Conservation (phyloP, 2,888 invertebrate species). For the Sphaerophoria taeniata region DNA sequence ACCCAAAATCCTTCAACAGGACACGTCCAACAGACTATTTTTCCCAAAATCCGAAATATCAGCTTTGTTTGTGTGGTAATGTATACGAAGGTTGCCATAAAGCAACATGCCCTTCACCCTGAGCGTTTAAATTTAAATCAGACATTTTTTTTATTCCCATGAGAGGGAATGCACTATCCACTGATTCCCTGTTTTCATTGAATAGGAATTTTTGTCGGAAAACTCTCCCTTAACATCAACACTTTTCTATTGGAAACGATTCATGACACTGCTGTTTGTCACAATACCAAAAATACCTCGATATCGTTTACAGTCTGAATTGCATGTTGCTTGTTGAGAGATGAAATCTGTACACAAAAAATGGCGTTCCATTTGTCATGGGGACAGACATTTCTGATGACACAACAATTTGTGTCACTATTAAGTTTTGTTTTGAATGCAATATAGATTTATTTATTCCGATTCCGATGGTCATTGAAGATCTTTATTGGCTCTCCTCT, state of each 20-base stretch:
- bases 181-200: neutral
- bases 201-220: neutral
- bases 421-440: too few relatives aligned
- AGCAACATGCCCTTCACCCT: slow-evolving; percentile 13
- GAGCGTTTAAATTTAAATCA: slow-evolving; percentile 19
- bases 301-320: too few relatives aligned
- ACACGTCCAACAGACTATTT: slow-evolving; percentile 5
- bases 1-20: slow-evolving; percentile 23
- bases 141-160: slow-evolving; percentile 25
- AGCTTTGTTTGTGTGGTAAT: too few relatives aligned
- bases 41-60: neutral
- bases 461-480: too few relatives aligned
- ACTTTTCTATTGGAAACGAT: neutral
- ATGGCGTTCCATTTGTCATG: too few relatives aligned
- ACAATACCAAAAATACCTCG: too few relatives aligned
- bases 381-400: too few relatives aligned
- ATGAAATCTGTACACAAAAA: too few relatives aligned
- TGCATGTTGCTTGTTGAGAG: too few relatives aligned
- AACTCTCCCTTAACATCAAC: neutral
- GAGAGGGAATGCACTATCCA: slow-evolving; percentile 1
- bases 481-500: too few relatives aligned
- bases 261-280: neutral
- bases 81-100: neutral
- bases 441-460: too few relatives aligned
- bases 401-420: too few relatives aligned